phyloP scores from a whole-genome alignment of 2,888 invertebrate genomes.

The Lymantria dispar region DNA sequence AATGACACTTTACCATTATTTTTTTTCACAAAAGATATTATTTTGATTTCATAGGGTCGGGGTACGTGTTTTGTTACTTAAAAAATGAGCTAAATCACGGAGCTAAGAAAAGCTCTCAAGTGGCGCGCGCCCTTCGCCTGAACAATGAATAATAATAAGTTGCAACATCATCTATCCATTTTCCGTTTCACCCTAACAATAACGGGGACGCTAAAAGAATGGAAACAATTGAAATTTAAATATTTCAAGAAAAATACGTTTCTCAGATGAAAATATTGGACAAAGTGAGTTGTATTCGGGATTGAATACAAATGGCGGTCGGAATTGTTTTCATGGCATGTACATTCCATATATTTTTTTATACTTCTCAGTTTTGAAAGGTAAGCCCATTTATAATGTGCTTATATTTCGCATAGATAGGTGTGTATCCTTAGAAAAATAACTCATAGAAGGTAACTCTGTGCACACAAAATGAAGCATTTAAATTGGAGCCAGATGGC shows the following conservation, averaged over 20 bases:
- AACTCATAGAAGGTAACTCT: no score
- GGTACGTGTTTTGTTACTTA: conserved; percentile 56
- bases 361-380: not conserved
- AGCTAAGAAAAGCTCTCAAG: conserved; percentile 58
- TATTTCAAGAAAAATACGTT: conserved; percentile 63
- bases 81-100: conserved; percentile 76
- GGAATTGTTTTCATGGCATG: not conserved
- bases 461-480: no score
- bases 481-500: no score
- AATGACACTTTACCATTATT: conserved; percentile 41
- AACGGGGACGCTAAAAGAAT: conserved; percentile 60
- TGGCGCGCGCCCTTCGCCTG: conserved; percentile 38
- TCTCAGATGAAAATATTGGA: conserved; percentile 45
- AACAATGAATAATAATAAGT: conserved; percentile 80
- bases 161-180: conserved; percentile 75
- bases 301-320: conserved; percentile 2
- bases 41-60: conserved; percentile 39
- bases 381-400: no score
- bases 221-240: conserved; percentile 76
- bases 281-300: conserved; percentile 33
- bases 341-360: not conserved
- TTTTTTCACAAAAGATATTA: conserved; percentile 45
- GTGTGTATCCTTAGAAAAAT: no score
- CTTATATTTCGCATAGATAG: no score
- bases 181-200: conserved; percentile 69